Conservation (phyloP, 2,797 vertebrate species). For the Clarias pachynema region DNA sequence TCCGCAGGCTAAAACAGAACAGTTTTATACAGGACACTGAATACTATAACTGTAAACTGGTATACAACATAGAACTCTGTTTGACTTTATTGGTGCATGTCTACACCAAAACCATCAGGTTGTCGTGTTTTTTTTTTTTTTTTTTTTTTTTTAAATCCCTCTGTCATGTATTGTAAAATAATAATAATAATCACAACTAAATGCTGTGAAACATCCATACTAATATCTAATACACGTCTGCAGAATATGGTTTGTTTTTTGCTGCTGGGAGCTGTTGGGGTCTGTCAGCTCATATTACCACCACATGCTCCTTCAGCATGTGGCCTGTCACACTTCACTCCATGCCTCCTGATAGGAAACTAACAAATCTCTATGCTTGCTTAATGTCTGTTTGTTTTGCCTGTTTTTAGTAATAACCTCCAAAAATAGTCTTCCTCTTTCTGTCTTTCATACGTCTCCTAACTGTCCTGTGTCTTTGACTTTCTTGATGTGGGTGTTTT, state of each 20-base stretch:
- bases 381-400: not conserved
- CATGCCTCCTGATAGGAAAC: constrained; percentile 53
- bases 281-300: constrained; percentile 75
- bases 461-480: constrained; percentile 44
- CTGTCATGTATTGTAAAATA: not conserved
- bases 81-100: not conserved
- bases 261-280: constrained; percentile 45
- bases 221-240: constrained; percentile 12
- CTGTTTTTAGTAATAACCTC: not conserved
- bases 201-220: constrained; percentile 15
- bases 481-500: constrained; percentile 71
- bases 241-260: constrained; percentile 39
- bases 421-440: not conserved
- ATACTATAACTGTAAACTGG: not conserved
- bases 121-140: not conserved
- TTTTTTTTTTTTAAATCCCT: too few relatives aligned
- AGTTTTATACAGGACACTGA: not conserved
- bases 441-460: constrained; percentile 14
- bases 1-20: constrained; percentile 6
- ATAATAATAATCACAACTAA: not conserved
- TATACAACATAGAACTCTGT: not conserved
- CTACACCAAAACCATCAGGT: not conserved
- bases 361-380: constrained; percentile 24
- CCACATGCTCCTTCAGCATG: constrained; percentile 69
- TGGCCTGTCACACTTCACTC: constrained; percentile 67